phyloP scores from a whole-genome alignment of 2,113 vertebrate species.

The Chascanopsetta lugubris region DNA sequence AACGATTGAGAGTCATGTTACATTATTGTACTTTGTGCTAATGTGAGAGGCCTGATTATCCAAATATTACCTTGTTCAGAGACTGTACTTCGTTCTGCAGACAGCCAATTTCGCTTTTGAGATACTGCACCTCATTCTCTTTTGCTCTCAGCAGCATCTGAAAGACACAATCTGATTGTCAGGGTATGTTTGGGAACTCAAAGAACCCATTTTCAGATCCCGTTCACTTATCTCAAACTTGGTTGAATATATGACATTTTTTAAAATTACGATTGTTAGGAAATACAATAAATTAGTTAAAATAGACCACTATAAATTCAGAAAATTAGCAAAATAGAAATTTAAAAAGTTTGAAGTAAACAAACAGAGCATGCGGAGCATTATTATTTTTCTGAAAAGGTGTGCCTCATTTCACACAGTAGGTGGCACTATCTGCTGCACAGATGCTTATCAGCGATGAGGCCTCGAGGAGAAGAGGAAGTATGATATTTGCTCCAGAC shows the following conservation, averaged over 20 bases:
- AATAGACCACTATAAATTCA: too few relatives aligned
- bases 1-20: neutral
- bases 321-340: too few relatives aligned
- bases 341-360: neutral
- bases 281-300: too few relatives aligned
- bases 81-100: constrained; percentile 90
- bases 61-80: constrained; percentile 85
- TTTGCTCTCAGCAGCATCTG: constrained; percentile 90
- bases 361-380: neutral
- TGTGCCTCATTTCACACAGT: constrained; percentile 26
- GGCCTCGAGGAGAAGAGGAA: constrained; percentile 11
- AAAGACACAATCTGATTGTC: neutral
- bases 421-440: constrained; percentile 59
- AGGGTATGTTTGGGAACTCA: neutral
- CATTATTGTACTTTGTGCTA: neutral
- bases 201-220: too few relatives aligned
- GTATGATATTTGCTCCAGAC: neutral
- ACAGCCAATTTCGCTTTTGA: constrained; percentile 90
- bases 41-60: neutral
- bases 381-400: neutral
- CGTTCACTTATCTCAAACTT: too few relatives aligned
- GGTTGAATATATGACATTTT: too few relatives aligned
- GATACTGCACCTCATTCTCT: constrained; percentile 90
- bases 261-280: too few relatives aligned
- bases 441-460: constrained; percentile 21